Percentiles rank a stretch among this genome's conserved stretches.
phyloP scores from a whole-genome alignment of 2,797 vertebrate species.

The Alauda arvensis region DNA sequence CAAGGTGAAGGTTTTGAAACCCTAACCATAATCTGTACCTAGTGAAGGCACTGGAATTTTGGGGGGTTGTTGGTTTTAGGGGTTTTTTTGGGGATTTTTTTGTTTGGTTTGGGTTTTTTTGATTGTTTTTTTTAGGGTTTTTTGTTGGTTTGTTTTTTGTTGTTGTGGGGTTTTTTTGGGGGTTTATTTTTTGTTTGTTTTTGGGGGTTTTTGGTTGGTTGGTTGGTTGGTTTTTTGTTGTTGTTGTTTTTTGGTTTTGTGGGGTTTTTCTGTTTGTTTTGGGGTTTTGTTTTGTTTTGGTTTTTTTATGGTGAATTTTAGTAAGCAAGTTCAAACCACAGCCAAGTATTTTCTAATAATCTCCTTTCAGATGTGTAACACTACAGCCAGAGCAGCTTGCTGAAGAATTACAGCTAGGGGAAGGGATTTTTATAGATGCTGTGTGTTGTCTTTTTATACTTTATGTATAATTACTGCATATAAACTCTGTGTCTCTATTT shows the following conservation, averaged over 20 bases:
- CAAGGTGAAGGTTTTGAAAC: background rate
- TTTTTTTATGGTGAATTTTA: background rate
- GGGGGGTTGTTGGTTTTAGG: background rate
- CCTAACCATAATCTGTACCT: background rate
- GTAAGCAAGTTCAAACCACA: background rate
- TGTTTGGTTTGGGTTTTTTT: no score
- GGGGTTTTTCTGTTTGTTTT: background rate
- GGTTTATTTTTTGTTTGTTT: no score
- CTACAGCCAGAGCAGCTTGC: background rate
- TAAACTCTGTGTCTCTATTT: background rate
- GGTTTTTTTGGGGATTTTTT: no score
- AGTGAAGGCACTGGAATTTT: background rate
- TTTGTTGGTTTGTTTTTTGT: no score
- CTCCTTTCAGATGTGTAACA: background rate
- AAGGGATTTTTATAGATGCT: background rate
- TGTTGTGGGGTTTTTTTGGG: no score
- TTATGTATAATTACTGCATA: background rate
- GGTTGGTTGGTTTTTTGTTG: no score
- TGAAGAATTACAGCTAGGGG: background rate
- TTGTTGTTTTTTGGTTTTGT: no score
- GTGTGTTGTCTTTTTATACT: background rate
- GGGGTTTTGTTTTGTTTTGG: no score
- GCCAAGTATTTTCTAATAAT: background rate
- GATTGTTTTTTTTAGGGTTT: no score
- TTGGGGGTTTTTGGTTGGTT: no score